Evolutionary conservation across 2,113 vertebrate genomes (phyloP).

Genomic region (Pseudonaja textilis): DNA sequence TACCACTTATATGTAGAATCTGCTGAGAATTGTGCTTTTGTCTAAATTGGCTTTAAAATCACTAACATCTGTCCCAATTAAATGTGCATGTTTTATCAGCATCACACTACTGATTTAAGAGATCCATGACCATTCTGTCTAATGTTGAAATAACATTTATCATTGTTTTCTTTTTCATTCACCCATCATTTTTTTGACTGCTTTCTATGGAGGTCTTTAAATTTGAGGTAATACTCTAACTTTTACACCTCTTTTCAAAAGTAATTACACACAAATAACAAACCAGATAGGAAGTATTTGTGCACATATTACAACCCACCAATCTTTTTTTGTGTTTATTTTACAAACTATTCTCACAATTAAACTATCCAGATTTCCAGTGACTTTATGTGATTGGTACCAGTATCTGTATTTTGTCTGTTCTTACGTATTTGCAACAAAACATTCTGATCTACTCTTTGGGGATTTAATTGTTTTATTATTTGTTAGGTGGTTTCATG

Average conservation of each 20-base stretch:
- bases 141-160: conserved; percentile 43
- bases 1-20: not conserved
- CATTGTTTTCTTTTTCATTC: conserved; percentile 67
- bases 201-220: conserved; percentile 80
- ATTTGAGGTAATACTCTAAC: conserved; percentile 76
- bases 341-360: not conserved
- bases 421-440: not conserved
- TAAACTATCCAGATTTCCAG: not conserved
- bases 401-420: not conserved
- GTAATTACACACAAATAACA: conserved; percentile 36
- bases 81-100: not conserved
- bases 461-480: not conserved
- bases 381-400: not conserved
- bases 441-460: not conserved
- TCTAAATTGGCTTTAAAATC: not conserved
- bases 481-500: not conserved
- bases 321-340: conserved; percentile 1
- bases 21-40: not conserved
- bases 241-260: conserved; percentile 35
- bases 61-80: not conserved
- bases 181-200: conserved; percentile 69
- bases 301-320: conserved; percentile 24
- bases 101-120: not conserved
- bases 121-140: not conserved
- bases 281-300: conserved; percentile 33